phyloP scores from a whole-genome alignment of 2,797 vertebrate genomes.

The Protonibea diacanthus region DNA sequence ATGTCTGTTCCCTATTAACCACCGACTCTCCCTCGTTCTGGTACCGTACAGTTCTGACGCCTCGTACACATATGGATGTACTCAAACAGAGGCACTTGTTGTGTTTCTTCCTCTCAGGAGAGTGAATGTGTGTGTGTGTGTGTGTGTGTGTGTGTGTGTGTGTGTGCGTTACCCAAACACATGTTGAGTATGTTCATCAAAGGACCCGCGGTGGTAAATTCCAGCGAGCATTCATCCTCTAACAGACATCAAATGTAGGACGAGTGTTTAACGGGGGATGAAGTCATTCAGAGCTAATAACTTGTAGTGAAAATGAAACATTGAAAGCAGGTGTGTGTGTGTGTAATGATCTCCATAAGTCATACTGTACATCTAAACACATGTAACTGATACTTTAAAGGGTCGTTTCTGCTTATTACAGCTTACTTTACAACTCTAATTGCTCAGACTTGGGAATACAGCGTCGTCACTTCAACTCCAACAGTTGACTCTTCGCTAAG shows the following conservation, averaged over 20 bases:
- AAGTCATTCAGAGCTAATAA: slow-evolving; percentile 37
- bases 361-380: neutral
- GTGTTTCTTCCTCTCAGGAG: slow-evolving; percentile 44
- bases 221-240: slow-evolving; percentile 18
- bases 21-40: slow-evolving; percentile 25
- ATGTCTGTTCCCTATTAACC: slow-evolving; percentile 73
- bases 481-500: no score
- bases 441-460: neutral
- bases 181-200: slow-evolving; percentile 36
- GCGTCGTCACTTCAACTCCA: neutral
- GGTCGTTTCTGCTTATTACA: neutral
- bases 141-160: slow-evolving; percentile 11
- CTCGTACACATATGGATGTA: slow-evolving; percentile 60
- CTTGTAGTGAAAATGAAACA: slow-evolving; percentile 16
- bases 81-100: slow-evolving; percentile 78
- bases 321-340: slow-evolving; percentile 18
- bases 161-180: slow-evolving; percentile 36
- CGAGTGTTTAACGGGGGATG: slow-evolving; percentile 24
- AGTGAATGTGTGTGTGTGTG: slow-evolving; percentile 24
- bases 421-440: neutral
- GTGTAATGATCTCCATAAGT: neutral
- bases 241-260: slow-evolving; percentile 14
- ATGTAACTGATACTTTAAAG: slow-evolving; percentile 10
- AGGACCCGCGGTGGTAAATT: slow-evolving; percentile 3
- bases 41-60: slow-evolving; percentile 36